Evolutionary conservation across 2,888 invertebrate species (phyloP).

Genomic region (Acleris laterana): DNA sequence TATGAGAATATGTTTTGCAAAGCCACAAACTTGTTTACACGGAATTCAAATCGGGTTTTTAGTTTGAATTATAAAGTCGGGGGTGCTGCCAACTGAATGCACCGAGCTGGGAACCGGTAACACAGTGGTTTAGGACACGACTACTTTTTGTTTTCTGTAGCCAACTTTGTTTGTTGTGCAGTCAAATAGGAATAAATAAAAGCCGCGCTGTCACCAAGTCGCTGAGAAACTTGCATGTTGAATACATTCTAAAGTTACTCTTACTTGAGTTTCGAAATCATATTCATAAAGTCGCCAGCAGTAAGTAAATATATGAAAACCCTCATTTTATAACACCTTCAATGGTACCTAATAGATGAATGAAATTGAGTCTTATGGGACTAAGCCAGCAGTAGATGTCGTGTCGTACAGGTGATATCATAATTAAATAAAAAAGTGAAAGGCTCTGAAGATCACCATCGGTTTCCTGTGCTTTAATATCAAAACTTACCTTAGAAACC

Average conservation of each 20-base stretch:
- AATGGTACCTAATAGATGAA: no score
- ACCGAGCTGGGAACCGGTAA: slow-evolving; percentile 41
- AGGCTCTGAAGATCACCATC: no score
- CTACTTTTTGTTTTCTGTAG: slow-evolving; percentile 45
- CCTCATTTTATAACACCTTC: no score
- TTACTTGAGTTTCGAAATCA: slow-evolving; percentile 13
- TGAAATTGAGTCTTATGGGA: no score
- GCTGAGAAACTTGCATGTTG: slow-evolving; percentile 28
- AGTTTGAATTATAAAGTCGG: slow-evolving; percentile 74
- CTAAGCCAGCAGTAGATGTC: no score
- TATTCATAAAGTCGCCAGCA: neutral
- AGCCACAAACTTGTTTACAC: slow-evolving; percentile 76
- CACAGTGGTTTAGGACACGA: slow-evolving; percentile 47
- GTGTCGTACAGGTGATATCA: no score
- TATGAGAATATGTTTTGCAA: slow-evolving; percentile 72
- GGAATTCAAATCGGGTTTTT: slow-evolving; percentile 75
- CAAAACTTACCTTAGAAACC: neutral
- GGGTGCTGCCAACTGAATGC: slow-evolving; percentile 66
- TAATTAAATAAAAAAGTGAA: no score
- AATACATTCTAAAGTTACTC: slow-evolving; percentile 20
- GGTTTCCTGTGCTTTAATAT: no score
- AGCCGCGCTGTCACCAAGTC: slow-evolving; percentile 34
- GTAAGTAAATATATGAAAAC: no score
- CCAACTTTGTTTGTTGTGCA: slow-evolving; percentile 42
- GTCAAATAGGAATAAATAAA: slow-evolving; percentile 35